These are phyloP conservation scores for Gallinago stenura DNA, from an alignment of 2,797 vertebrate species.

Conservation along the genomic window DNA sequence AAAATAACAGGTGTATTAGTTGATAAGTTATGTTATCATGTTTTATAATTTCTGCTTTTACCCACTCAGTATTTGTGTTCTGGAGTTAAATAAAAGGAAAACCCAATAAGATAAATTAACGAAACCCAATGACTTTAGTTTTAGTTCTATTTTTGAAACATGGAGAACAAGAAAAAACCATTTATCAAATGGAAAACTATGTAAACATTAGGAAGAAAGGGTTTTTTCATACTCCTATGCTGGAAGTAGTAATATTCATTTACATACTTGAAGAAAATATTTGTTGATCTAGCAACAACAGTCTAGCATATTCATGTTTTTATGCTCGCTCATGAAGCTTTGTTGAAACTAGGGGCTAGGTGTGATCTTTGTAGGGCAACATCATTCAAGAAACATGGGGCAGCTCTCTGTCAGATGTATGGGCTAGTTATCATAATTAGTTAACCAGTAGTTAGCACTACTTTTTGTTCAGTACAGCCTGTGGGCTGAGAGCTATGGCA, in stretches of 20 bases:
- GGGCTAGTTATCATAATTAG: not conserved
- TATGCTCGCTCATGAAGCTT: not conserved
- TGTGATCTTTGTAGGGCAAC: rapidly evolving
- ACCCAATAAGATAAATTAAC: not conserved
- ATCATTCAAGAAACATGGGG: not conserved
- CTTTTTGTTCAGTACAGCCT: not conserved
- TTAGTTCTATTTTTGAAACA: not conserved
- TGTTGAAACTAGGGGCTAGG: rapidly evolving
- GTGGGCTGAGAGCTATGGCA: not conserved
- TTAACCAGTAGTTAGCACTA: not conserved
- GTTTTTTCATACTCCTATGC: not conserved
- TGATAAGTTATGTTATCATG: not conserved
- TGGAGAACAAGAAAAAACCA: not conserved
- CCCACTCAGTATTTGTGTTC: not conserved
- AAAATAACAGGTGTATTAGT: not conserved
- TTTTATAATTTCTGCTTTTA: not conserved
- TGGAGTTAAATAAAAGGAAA: constrained; percentile 5
- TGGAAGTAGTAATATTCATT: not conserved
- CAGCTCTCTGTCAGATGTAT: not conserved
- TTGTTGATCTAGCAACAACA: not conserved
- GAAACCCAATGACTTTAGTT: not conserved
- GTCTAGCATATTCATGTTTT: not conserved
- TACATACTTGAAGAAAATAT: not conserved
- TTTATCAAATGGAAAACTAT: not conserved
- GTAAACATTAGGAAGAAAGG: not conserved